Evolutionary conservation across 2,113 vertebrate species (phyloP), one percentile per base, ranked within the genome.

Genomic region (Microcebus jonahi): DNA sequence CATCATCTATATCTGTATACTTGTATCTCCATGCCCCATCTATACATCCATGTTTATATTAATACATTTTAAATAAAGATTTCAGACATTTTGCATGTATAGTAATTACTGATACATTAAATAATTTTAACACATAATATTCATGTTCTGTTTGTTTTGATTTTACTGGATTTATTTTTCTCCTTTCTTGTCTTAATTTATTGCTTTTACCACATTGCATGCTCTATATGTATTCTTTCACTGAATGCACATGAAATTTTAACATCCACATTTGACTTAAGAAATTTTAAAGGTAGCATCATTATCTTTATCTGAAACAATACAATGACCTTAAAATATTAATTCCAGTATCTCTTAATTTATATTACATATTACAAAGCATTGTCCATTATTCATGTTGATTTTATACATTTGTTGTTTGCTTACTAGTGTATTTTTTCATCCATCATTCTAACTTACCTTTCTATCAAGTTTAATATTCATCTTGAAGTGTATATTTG

Each of bases 401-500:
- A 53, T 25, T 4, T 71, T 45, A 25, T 34, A 81, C 3, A 29
- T 93, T 88, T 20, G 2, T 39, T 70, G 76, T 45, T 79, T 79
- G 63, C 31, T 92, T 57, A 84, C 14, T 63, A 36, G 45, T 71
- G 36, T 70, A 25, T 77, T 53, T 70, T 15, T 71, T 90, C 71
- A 63, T 14, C 68, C 3, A 1, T 77, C n/a, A 31, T 94, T 88
- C 70, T 57, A 7, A 84, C 21, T 29, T 88, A 84, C n/a, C 29
- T 45, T 94, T n/a, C 67, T 67, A 29, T 39, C 23, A 71, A 5
- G 8, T 65, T 95, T 83, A 92, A 92, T 79, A 84, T 95, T 88
- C n/a, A 73, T 57, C 29, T 59, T 85, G 25, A 92, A 18, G 1
- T 73, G 11, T 39, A 20, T 80, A 79, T 57, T 34, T 93, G 53